A percentile compares a stretch with the other conserved stretches of the same genome.
Evolutionary conservation across 2,113 vertebrate species (phyloP).

Genomic region (Ceyx melanurus): DNA sequence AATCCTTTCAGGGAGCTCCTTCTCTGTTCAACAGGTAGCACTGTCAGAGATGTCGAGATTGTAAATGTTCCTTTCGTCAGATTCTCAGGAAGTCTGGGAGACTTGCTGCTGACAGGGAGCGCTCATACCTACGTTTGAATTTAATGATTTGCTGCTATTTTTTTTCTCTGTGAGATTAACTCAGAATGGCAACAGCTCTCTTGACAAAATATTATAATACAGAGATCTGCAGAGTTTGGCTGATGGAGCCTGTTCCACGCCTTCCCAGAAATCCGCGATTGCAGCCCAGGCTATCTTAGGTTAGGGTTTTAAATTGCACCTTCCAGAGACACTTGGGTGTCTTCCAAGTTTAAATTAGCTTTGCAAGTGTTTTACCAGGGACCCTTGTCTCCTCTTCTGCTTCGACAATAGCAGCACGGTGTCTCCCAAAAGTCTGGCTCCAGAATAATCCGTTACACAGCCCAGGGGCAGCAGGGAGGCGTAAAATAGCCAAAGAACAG

Average conservation of each 20-base stretch:
- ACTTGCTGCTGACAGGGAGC: background rate
- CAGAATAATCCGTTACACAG: background rate
- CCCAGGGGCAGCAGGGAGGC: background rate
- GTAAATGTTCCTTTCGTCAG: background rate
- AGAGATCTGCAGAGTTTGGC: background rate
- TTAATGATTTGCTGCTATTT: background rate
- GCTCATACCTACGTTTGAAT: background rate
- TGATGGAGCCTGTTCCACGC: background rate
- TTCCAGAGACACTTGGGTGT: conserved; percentile 7
- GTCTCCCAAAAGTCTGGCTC: conserved; percentile 54
- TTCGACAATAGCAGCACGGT: background rate
- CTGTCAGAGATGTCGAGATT: background rate
- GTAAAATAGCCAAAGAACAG: background rate
- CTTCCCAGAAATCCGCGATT: conserved; percentile 26
- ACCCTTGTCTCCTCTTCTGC: background rate
- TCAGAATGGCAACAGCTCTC: background rate
- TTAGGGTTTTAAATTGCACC: conserved; percentile 17
- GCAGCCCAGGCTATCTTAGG: conserved; percentile 25
- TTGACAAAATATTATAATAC: fast-evolving
- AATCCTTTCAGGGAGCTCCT: background rate
- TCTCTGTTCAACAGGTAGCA: background rate
- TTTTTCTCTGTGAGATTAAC: background rate
- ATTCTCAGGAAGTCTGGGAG: background rate
- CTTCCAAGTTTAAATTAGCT: conserved; percentile 52
- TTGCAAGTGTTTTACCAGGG: conserved; percentile 19